Conservation (phyloP, 2,888 invertebrate genomes). For the Biston stratarius region DNA sequence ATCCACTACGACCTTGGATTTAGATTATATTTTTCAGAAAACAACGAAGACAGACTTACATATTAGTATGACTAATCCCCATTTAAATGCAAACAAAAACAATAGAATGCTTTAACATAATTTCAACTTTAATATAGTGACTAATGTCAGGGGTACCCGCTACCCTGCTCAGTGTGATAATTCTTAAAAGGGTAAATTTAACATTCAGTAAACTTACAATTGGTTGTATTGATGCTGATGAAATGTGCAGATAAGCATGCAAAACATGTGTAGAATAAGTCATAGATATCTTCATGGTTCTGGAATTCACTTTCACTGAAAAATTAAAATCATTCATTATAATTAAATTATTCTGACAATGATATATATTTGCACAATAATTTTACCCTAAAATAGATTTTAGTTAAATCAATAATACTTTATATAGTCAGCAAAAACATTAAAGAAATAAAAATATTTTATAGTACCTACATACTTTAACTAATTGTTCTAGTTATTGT, state of each 20-base stretch:
- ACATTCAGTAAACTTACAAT: slow-evolving; percentile 87
- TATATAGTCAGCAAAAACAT: too few species aligned
- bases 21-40: too few species aligned
- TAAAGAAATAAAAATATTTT: too few species aligned
- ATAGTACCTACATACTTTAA: too few species aligned
- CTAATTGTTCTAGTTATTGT: too few species aligned
- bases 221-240: slow-evolving; percentile 90
- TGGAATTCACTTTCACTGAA: slow-evolving; percentile 94
- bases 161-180: too few species aligned
- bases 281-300: slow-evolving; percentile 93
- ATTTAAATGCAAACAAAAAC: too few species aligned
- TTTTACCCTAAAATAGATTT: too few species aligned
- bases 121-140: background rate
- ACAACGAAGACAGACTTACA: background rate
- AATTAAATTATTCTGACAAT: background rate
- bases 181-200: background rate
- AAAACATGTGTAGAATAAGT: slow-evolving; percentile 95
- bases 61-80: background rate
- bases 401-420: too few species aligned
- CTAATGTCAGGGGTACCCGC: too few species aligned
- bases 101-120: background rate
- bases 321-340: slow-evolving; percentile 46
- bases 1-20: too few species aligned
- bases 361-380: too few species aligned
- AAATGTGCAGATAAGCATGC: slow-evolving; percentile 95